Evolutionary conservation across 2,888 invertebrate species (phyloP).

Genomic region (Cheilosia vernalis): DNA sequence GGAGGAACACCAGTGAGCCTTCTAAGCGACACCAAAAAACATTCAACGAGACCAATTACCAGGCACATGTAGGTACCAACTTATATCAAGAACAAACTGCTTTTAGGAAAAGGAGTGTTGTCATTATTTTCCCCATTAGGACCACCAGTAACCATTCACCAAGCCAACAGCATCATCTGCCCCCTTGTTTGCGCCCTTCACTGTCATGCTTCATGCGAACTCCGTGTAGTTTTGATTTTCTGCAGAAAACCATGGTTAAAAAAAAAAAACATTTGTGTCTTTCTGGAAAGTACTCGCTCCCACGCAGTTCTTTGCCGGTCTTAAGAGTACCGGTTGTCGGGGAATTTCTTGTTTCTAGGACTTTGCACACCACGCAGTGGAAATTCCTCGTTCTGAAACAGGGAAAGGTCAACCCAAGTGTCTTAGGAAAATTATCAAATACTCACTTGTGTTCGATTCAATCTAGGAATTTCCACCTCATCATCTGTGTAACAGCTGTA

Average conservation of each 20-base stretch:
- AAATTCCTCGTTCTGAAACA: conserved; percentile 80
- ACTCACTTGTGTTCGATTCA: conserved; percentile 52
- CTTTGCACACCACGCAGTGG: conserved; percentile 80
- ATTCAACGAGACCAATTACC: no score
- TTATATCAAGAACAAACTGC: no score
- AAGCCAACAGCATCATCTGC: no score
- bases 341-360: conserved; percentile 76
- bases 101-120: no score
- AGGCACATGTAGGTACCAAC: no score
- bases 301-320: not conserved
- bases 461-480: conserved; percentile 77
- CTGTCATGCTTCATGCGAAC: conserved; percentile 1
- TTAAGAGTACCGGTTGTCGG: conserved; percentile 68
- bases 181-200: not conserved
- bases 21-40: no score
- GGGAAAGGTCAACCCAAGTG: not conserved
- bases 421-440: no score
- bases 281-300: not conserved
- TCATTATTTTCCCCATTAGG: no score
- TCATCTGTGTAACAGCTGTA: conserved; percentile 84
- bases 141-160: no score
- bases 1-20: no score
- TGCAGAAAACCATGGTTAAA: not conserved
- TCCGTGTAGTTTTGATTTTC: conserved; percentile 23
- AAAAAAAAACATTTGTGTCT: not conserved